phyloP scores from a whole-genome alignment of 2,888 invertebrate species.

The Aricia artaxerxes region DNA sequence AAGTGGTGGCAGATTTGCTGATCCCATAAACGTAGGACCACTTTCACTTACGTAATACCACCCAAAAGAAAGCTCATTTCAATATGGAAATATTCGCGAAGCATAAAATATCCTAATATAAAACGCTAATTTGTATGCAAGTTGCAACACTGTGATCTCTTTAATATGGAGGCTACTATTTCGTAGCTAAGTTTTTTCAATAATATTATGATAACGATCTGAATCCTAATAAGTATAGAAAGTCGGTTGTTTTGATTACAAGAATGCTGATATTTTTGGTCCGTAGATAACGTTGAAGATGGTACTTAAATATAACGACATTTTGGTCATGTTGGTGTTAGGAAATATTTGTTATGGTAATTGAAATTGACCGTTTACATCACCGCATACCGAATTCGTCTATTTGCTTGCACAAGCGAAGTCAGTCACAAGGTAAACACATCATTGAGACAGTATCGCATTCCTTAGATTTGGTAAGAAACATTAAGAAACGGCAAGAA shows the following conservation, averaged over 20 bases:
- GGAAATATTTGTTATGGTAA: not conserved
- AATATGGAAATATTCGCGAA: conserved; percentile 16
- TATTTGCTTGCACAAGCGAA: conserved; percentile 1
- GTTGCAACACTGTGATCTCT: not conserved
- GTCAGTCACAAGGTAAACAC: not conserved
- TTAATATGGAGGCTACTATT: not conserved
- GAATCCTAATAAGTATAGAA: not conserved
- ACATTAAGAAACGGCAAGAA: no score
- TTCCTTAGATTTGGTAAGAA: not conserved
- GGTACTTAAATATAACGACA: not conserved
- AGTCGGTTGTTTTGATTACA: not conserved
- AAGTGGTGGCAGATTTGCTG: conserved; percentile 11
- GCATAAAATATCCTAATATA: not conserved
- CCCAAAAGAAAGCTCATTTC: conserved; percentile 19
- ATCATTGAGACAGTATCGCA: not conserved
- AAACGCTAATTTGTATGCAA: conserved; percentile 9
- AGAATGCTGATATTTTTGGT: no score
- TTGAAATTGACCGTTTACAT: conserved; percentile 13
- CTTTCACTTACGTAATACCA: conserved; percentile 26
- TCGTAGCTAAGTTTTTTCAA: not conserved
- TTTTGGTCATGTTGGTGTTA: not conserved
- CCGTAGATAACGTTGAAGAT: no score
- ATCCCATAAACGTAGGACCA: conserved; percentile 31
- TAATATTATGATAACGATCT: not conserved
- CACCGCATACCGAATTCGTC: not conserved